Evolutionary conservation across 2,888 invertebrate genomes (phyloP), one percentile per base, ranked within the genome.

Genomic region (Belgica antarctica): DNA sequence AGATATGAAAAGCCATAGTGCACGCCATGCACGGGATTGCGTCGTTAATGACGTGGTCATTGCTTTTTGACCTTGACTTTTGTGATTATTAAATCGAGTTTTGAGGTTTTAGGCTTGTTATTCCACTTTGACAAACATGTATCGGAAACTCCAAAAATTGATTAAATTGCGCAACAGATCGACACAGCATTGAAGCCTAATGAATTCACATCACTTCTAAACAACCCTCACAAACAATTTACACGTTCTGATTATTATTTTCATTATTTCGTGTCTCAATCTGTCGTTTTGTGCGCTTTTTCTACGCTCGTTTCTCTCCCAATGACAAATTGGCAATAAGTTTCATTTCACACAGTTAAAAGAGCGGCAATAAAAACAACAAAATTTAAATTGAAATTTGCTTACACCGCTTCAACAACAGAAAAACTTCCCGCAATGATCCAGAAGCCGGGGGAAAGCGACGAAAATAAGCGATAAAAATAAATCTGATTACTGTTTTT

Each of bases 401-500:
- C 19, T 62, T 65, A 41, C 65, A 36, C 27, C n/a, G 25, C 34
- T 47, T 47, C 57, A n/a, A 68, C 57, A 47, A 66, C 12, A 62
- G n/a, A 62, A 17, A 62, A 62, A 22, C 8, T 22, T 3, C 52
- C 52, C 2, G 52, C 52, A 52, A 52, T 52, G 52, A 52, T 52
- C 52, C 19, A 31, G 10, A 7, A n/a, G 22, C 22, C 17, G 62
- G 4, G 34, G 17, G 17, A 36, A 59, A 59, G 5, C 24, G 27
- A 59, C 25, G 25, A 28, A 68, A 68, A 57, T 57, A 68, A 68
- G 57, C 68, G 68, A 68, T 68, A 57, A 68, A 66, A 68, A 68
- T 68, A 68, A 68, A 68, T 68, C 68, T 68, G 57, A 57, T 52
- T 68, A 57, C 68, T 24, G 68, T 34, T 59, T 59, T 59, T 59